These are phyloP conservation scores for Seriola aureovittata DNA, from an alignment of 2,113 vertebrate species.

Conservation along the genomic window DNA sequence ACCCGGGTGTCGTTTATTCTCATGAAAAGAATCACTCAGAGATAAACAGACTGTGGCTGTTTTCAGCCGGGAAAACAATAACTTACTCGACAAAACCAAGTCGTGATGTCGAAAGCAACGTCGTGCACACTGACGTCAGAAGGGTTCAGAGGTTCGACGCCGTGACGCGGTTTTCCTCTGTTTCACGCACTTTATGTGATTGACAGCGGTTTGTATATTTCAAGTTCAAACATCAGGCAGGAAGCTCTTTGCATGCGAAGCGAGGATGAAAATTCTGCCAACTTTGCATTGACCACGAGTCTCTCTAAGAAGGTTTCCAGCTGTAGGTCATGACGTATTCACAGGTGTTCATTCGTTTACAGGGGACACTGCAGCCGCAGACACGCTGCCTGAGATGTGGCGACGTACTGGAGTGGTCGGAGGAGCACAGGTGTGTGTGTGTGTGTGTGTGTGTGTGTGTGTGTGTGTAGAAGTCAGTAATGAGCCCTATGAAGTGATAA, in stretches of 20 bases:
- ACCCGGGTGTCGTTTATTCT: slow-evolving; percentile 41
- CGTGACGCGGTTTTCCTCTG: background rate
- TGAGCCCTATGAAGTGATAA: background rate
- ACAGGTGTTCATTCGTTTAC: slow-evolving; percentile 52
- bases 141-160: background rate
- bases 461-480: slow-evolving; percentile 10
- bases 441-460: background rate
- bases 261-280: slow-evolving; percentile 77
- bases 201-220: slow-evolving; percentile 31
- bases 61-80: slow-evolving; percentile 30
- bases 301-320: slow-evolving; percentile 46
- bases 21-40: slow-evolving; percentile 30
- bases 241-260: slow-evolving; percentile 80
- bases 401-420: slow-evolving; percentile 73
- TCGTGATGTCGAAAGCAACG: slow-evolving; percentile 1
- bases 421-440: slow-evolving; percentile 77
- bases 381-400: slow-evolving; percentile 81
- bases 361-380: slow-evolving; percentile 71
- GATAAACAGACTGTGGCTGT: slow-evolving; percentile 20
- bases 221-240: slow-evolving; percentile 33
- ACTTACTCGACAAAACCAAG: background rate
- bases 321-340: slow-evolving; percentile 38
- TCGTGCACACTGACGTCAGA: background rate
- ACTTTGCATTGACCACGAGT: slow-evolving; percentile 80
- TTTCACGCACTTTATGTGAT: background rate